A percentile compares a stretch with the other conserved stretches of the same genome.
Evolutionary conservation across 2,113 vertebrate species (phyloP).

Genomic region (Motacilla alba): DNA sequence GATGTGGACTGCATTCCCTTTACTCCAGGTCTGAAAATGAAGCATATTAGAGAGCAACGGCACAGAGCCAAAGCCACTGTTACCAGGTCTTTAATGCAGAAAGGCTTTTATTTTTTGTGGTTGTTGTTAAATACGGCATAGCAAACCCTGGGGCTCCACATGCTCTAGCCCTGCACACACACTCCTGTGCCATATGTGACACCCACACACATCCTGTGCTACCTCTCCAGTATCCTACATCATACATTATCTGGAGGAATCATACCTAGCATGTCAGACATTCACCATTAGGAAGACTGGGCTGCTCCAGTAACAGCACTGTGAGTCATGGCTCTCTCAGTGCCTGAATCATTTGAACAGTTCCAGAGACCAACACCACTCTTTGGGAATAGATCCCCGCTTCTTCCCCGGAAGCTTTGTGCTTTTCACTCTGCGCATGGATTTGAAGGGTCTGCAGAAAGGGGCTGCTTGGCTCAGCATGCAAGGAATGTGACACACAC

Average conservation of each 20-base stretch:
- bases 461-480: not conserved
- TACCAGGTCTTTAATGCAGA: not conserved
- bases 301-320: not conserved
- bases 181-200: constrained; percentile 1
- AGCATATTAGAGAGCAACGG: not conserved
- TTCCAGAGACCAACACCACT: not conserved
- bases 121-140: not conserved
- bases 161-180: not conserved
- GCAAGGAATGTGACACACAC: not conserved
- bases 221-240: not conserved
- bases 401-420: not conserved
- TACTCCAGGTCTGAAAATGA: not conserved
- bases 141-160: not conserved
- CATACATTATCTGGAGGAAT: not conserved
- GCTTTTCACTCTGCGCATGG: not conserved
- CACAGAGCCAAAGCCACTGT: not conserved
- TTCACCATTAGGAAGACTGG: not conserved
- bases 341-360: not conserved
- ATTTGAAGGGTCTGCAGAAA: not conserved
- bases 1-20: not conserved
- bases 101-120: not conserved
- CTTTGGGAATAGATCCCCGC: not conserved
- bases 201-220: constrained; percentile 37
- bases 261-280: not conserved
- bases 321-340: constrained; percentile 1